Evolutionary conservation across 2,888 invertebrate species (phyloP).

Genomic region (Physocephala rufipes): DNA sequence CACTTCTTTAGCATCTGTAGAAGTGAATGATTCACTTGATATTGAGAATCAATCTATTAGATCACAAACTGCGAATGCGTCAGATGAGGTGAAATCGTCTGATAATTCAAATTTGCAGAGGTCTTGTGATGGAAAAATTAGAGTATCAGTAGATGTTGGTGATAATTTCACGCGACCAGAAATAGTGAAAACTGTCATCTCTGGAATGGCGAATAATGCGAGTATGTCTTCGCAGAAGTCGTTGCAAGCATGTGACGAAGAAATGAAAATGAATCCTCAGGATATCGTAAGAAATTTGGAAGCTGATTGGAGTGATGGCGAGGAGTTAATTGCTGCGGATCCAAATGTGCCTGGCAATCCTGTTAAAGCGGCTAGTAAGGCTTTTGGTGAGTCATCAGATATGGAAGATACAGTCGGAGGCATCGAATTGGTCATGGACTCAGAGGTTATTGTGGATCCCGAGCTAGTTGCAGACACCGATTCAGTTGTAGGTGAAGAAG

Average conservation of each 20-base stretch:
- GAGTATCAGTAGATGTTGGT: not conserved
- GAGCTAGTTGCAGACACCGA: not conserved
- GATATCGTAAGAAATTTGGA: slow-evolving; percentile 76
- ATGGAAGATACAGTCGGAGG: not conserved
- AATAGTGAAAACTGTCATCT: too few relatives aligned
- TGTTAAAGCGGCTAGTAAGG: not conserved
- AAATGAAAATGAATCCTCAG: slow-evolving; percentile 62
- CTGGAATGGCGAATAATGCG: not conserved
- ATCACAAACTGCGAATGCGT: not conserved
- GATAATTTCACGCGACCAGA: not conserved
- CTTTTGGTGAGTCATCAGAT: not conserved
- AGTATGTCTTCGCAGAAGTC: not conserved
- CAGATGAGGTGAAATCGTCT: not conserved
- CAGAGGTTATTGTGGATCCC: too few relatives aligned
- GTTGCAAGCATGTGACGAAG: not conserved
- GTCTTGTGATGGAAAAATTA: too few relatives aligned
- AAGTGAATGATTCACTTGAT: too few relatives aligned
- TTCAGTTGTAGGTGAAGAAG: not conserved
- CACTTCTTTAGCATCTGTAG: too few relatives aligned
- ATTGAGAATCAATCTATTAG: too few relatives aligned
- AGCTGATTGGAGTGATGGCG: slow-evolving; percentile 81
- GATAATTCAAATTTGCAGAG: too few relatives aligned
- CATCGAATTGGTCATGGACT: not conserved
- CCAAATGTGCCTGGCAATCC: not conserved
- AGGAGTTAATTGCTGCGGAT: slow-evolving; percentile 53